A percentile compares a stretch with the other conserved stretches of the same genome.
phyloP scores from a whole-genome alignment of 1,140 invertebrate species.

The Sinella curviseta region DNA sequence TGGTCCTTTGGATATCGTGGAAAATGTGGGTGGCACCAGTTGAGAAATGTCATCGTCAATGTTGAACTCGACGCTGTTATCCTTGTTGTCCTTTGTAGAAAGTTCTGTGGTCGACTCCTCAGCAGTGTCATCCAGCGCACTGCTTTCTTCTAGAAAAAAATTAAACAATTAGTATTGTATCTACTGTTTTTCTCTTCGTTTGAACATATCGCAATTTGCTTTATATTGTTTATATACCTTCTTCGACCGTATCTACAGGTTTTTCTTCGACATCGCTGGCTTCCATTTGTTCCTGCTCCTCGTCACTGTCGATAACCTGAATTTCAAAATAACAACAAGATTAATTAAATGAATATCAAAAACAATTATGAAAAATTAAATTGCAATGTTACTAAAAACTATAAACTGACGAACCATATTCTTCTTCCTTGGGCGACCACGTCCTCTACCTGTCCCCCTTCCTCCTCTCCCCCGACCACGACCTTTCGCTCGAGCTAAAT shows the following conservation, averaged over 20 bases:
- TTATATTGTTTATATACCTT: not conserved
- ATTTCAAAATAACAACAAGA: not conserved
- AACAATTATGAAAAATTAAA: not conserved
- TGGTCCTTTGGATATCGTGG: constrained; percentile 35
- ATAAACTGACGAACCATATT: constrained; percentile 14
- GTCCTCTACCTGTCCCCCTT: not conserved
- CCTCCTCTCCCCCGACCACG: not conserved
- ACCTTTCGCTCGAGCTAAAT: constrained; percentile 30
- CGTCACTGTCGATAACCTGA: constrained; percentile 47
- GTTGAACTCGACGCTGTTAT: constrained; percentile 7
- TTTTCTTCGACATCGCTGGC: constrained; percentile 43
- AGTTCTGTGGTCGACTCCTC: not conserved
- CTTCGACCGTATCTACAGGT: constrained; percentile 39
- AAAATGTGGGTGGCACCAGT: constrained; percentile 43
- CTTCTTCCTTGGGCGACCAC: not conserved
- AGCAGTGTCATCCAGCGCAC: not conserved
- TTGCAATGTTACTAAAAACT: too few relatives aligned
- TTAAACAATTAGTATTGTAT: too few relatives aligned
- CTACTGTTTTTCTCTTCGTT: not conserved
- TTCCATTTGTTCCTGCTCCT: constrained; percentile 47
- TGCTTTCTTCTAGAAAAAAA: not conserved
- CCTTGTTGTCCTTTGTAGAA: not conserved
- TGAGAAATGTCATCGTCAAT: constrained; percentile 35
- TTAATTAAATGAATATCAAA: not conserved
- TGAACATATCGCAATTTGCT: not conserved